A percentile compares a stretch with the other conserved stretches of the same genome.
These are phyloP conservation scores for Mactromeris polynyma DNA, from an alignment of 2,888 invertebrate species.

Conservation along the genomic window DNA sequence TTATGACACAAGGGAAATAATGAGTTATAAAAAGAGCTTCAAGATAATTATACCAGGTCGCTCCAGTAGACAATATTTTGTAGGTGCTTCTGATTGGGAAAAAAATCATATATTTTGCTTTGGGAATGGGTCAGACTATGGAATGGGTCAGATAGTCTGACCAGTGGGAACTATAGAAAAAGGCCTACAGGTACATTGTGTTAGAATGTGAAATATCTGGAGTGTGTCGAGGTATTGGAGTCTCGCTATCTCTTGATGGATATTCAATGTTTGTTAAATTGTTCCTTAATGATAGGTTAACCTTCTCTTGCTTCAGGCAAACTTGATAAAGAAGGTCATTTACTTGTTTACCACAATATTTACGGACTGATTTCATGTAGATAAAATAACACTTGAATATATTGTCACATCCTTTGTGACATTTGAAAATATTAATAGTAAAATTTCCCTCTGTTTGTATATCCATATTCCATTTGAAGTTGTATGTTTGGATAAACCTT, in stretches of 20 bases:
- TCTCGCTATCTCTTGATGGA: constrained; percentile 3
- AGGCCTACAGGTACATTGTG: too few species aligned
- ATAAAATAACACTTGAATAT: neutral
- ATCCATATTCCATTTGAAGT: neutral
- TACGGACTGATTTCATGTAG: neutral
- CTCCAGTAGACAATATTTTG: too few species aligned
- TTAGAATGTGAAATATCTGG: too few species aligned
- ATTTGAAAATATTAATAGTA: neutral
- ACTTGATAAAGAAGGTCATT: neutral
- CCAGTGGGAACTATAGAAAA: too few species aligned
- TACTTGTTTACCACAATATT: neutral
- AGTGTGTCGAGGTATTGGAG: neutral
- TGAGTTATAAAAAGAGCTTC: too few species aligned
- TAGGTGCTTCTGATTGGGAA: too few species aligned
- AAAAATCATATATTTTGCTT: too few species aligned
- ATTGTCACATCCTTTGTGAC: neutral
- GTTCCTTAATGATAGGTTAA: constrained; percentile 10
- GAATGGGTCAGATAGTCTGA: too few species aligned
- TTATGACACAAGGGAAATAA: too few species aligned
- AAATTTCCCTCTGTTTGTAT: neutral
- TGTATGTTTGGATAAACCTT: neutral
- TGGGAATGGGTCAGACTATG: too few species aligned
- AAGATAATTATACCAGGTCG: too few species aligned
- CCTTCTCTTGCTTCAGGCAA: neutral
- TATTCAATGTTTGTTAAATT: constrained; percentile 6